Evolutionary conservation across 2,888 invertebrate species (phyloP), one percentile per base, ranked within the genome.

Genomic region (Eupithecia inturbata): DNA sequence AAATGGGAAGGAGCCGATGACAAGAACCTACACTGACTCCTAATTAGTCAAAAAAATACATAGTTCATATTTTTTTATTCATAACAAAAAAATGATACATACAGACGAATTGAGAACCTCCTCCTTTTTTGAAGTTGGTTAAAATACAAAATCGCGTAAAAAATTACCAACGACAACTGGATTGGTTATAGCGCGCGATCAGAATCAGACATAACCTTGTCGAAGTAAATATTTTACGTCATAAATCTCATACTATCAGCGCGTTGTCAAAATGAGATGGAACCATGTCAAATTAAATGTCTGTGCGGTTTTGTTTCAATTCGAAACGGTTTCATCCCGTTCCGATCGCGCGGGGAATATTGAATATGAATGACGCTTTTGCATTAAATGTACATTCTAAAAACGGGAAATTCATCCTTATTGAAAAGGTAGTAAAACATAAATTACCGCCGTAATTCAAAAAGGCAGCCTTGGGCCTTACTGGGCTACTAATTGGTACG

Each of bases 401-500:
- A 22, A 10, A 53, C 22, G 10, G 64, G 22, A 64, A 64, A 64
- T 36, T 64, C 39, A 26, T 39, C 64, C 36, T 33, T 64, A 64
- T 22, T 9, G n/a, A 33, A 14, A 2, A 64, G 12, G 22, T n/a
- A 39, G 33, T 64, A 64, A 39, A 39, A 39, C n/a, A 22, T 39
- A 39, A 66, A 41, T 36, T 64, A 66, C 66, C 26, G n/a, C 31
- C 9, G 62, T 62, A 31, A 62, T 31, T 68, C 53, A 60, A 70
- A 70, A 71, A 67, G 60, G 53, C 67, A 71, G 33, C 62, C 41
- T 73, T 31, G 36, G 22, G 66, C 75, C 57, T 31, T 60, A 70
- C 62, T 49, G 64, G 60, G 57, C 68, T 31, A 73, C 60, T 68
- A 72, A 75, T 74, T 71, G 72, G 73, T 71, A 72, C 68, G 67